Evolutionary conservation across 1,140 invertebrate genomes (phyloP), one percentile per base, ranked within the genome.

Genomic region (Bombus terrestris): DNA sequence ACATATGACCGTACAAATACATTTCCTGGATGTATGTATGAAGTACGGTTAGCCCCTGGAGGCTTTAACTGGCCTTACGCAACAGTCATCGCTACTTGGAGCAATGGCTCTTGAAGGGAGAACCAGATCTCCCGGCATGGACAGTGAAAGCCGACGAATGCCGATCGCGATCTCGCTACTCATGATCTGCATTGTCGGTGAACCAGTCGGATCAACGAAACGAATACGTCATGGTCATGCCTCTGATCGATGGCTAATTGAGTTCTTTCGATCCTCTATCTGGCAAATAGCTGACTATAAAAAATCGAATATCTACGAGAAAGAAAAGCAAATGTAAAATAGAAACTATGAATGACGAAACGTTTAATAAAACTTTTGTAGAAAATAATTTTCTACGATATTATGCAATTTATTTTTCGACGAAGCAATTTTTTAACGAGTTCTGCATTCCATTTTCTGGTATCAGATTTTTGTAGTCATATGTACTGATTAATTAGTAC

Each of bases 111-210:
- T 77, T 62, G 82, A 89, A 87, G 90, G 84, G 92, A 83, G 90
- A 92, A 93, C 85, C 90, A 92, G 91, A 93, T 93, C 91, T 84
- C 88, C 83, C 85, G 77, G 72, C 83, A 81, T 80, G 91, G 88
- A 91, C 90, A 92, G 93, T 94, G 93, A 94, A 94, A 94, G 93
- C 91, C 91, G 83, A 85, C 89, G 90, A 92, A 89, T 74, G 68
- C 78, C 77, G 37, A 15, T 57, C 80, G 57, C 37, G 47, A 84
- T 84, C 85, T 69, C 73, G 75, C 53, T 74, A 22, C 74, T 64
- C 53, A 35, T 69, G 69, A 75, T 82, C 84, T 25, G 39, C 37
- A 68, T 82, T 59, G 66, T 86, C 72, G 84, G 74, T 64, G 72
- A 59, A 88, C 88, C 78, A 79, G 83, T 85, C 76, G 57, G 74